Percentiles rank a stretch among this genome's conserved stretches.
Conservation (phyloP, 2,113 vertebrate genomes). For the Plotosus lineatus region DNA sequence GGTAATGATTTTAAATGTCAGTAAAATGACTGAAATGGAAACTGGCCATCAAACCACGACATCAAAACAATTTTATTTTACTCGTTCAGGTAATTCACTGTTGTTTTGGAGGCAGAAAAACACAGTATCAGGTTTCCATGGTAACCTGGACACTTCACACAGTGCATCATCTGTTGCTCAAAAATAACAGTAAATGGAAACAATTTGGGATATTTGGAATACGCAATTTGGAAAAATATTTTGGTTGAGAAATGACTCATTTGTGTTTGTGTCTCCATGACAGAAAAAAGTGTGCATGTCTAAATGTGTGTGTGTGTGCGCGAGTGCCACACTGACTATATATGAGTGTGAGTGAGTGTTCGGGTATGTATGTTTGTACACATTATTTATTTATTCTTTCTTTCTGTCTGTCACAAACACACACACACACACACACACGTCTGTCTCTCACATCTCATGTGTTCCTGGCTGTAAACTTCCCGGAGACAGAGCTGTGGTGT, state of each 20-base stretch:
- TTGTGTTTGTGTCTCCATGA: neutral
- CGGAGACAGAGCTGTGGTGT: slow-evolving; percentile 72
- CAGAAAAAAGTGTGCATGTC: too few relatives aligned
- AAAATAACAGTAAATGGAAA: neutral
- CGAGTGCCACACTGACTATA: too few relatives aligned
- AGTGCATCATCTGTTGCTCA: neutral
- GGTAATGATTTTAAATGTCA: too few relatives aligned
- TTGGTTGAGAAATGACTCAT: neutral
- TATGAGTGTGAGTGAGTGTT: too few relatives aligned
- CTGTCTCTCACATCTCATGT: slow-evolving; percentile 82
- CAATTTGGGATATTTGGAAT: neutral
- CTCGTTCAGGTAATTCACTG: too few relatives aligned
- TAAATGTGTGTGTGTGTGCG: neutral
- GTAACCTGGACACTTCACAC: neutral
- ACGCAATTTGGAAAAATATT: neutral
- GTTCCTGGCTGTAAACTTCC: slow-evolving; percentile 66
- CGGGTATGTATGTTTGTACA: too few relatives aligned
- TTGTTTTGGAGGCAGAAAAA: neutral
- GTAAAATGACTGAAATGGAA: neutral
- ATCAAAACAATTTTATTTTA: neutral
- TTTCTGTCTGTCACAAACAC: too few relatives aligned
- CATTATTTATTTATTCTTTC: too few relatives aligned
- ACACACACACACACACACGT: too few relatives aligned
- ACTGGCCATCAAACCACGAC: neutral
- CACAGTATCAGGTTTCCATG: neutral